phyloP scores from a whole-genome alignment of 2,888 invertebrate species.

The Sphaerophoria taeniata region DNA sequence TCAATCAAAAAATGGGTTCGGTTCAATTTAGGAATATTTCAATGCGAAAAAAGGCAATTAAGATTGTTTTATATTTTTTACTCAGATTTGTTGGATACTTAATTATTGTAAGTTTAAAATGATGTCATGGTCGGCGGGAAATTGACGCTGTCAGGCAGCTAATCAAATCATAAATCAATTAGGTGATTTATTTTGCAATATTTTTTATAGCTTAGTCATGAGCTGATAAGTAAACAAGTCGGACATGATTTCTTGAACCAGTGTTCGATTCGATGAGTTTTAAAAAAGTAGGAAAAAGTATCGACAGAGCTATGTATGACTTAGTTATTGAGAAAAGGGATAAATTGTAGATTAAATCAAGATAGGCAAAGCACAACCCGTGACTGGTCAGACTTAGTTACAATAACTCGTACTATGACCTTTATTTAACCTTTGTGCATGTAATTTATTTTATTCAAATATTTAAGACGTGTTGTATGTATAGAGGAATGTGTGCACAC shows the following conservation, averaged over 20 bases:
- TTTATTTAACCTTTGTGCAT: too few species aligned
- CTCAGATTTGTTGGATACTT: not conserved
- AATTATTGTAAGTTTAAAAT: not conserved
- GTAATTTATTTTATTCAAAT: too few species aligned
- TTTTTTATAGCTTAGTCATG: not conserved
- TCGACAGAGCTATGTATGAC: too few species aligned
- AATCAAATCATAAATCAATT: conserved; percentile 28
- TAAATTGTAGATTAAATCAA: too few species aligned
- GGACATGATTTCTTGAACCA: not conserved
- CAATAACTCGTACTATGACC: too few species aligned
- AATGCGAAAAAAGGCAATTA: conserved; percentile 1
- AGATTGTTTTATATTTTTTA: not conserved
- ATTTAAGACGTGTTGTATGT: too few species aligned
- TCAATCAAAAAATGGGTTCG: conserved; percentile 59
- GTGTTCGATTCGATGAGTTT: too few species aligned
- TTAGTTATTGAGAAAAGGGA: too few species aligned
- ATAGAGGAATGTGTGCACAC: too few species aligned
- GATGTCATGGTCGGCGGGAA: conserved; percentile 32
- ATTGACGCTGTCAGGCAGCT: not conserved
- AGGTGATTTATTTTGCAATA: not conserved
- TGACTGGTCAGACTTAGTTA: too few species aligned
- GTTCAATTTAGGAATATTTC: conserved; percentile 22
- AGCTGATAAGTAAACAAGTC: not conserved
- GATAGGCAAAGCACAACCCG: too few species aligned
- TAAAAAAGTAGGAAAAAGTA: too few species aligned